Percentiles rank a stretch among this genome's conserved stretches.
These are phyloP conservation scores for Chlorodrepanis virens DNA, from an alignment of 2,113 vertebrate genomes.

Conservation along the genomic window DNA sequence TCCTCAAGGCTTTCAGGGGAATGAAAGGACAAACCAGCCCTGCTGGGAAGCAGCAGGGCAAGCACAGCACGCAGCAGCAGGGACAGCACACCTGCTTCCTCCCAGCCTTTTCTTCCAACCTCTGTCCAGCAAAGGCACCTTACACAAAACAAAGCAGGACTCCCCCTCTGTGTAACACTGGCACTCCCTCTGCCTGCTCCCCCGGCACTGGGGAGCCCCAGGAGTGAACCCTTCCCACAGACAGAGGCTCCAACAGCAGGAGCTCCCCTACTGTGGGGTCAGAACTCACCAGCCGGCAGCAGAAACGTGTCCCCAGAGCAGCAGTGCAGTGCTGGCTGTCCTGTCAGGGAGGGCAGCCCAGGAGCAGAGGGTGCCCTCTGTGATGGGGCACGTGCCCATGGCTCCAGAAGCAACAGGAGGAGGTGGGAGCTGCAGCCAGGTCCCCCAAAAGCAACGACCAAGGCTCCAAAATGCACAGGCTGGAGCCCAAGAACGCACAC, in stretches of 20 bases:
- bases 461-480: not conserved
- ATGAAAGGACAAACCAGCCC: not conserved
- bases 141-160: fast-evolving
- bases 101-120: not conserved
- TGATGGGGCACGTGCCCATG: fast-evolving
- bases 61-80: not conserved
- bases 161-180: not conserved
- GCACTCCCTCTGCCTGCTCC: not conserved
- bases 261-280: fast-evolving
- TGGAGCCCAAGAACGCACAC: not conserved
- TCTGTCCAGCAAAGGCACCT: not conserved
- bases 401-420: not conserved
- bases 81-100: not conserved
- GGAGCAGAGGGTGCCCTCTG: not conserved
- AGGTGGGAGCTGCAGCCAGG: not conserved
- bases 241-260: not conserved
- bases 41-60: not conserved
- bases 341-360: not conserved
- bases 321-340: fast-evolving
- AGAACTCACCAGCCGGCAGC: not conserved
- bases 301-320: fast-evolving
- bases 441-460: not conserved
- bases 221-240: not conserved
- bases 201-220: not conserved
- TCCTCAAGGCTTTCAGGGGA: not conserved